phyloP scores from a whole-genome alignment of 2,888 invertebrate genomes.

The Drosophila gaucha region DNA sequence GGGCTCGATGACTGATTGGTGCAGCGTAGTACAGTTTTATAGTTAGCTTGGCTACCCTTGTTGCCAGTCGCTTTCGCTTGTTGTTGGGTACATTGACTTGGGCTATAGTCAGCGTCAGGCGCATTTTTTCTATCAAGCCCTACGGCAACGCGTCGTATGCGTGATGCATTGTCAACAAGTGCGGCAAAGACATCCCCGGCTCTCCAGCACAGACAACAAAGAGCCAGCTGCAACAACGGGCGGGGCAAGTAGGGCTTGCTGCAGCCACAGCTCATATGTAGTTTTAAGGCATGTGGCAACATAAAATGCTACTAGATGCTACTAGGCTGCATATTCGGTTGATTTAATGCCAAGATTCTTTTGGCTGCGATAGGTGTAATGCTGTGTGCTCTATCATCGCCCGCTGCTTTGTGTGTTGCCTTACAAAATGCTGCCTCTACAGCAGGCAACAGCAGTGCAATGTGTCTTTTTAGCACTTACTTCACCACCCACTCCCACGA shows the following conservation, averaged over 20 bases:
- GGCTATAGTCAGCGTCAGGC: slow-evolving; percentile 22
- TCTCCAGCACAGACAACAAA: slow-evolving; percentile 23
- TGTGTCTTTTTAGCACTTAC: slow-evolving; percentile 19
- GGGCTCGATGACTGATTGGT: slow-evolving; percentile 42
- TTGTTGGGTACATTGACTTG: slow-evolving; percentile 64
- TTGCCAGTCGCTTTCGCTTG: slow-evolving; percentile 51
- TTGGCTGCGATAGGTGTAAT: slow-evolving; percentile 28
- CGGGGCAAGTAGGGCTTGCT: not conserved
- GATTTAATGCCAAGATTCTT: slow-evolving; percentile 34
- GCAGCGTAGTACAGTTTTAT: slow-evolving; percentile 12
- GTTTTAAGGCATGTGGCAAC: slow-evolving; percentile 17
- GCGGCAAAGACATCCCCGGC: slow-evolving; percentile 22
- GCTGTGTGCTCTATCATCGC: slow-evolving; percentile 44
- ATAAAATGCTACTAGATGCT: slow-evolving; percentile 33
- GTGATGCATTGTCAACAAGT: slow-evolving; percentile 64
- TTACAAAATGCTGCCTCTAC: slow-evolving; percentile 1
- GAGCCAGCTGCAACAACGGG: slow-evolving; percentile 9
- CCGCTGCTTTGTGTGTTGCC: slow-evolving; percentile 1
- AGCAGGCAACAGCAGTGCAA: slow-evolving; percentile 2
- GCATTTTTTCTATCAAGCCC: slow-evolving; percentile 23
- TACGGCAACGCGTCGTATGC: slow-evolving; percentile 41
- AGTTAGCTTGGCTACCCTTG: slow-evolving; percentile 26
- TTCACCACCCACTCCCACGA: not conserved
- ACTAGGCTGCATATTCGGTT: slow-evolving; percentile 24
- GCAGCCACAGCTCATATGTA: not conserved